Conservation (phyloP, 1,140 invertebrate genomes). For the Oncopodura yosiiana region DNA sequence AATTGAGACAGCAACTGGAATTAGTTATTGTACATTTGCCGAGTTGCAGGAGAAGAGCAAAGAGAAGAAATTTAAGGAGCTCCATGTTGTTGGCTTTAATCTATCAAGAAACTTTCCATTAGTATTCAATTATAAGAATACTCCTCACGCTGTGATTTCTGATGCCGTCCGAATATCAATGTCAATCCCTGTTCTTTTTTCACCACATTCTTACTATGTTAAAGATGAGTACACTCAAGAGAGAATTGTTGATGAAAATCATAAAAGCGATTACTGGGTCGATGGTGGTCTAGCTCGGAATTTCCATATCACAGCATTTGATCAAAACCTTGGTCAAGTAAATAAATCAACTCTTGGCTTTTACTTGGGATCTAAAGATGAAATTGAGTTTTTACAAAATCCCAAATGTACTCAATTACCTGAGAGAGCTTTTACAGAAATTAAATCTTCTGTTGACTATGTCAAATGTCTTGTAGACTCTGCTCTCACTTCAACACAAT, state of each 20-base stretch:
- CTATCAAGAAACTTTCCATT: background rate
- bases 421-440: too few species aligned
- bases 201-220: background rate
- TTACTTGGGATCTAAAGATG: background rate
- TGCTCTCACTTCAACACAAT: slow-evolving; percentile 1
- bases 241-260: background rate
- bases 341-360: slow-evolving; percentile 7
- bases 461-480: too few species aligned
- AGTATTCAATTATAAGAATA: slow-evolving; percentile 5
- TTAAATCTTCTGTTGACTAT: too few species aligned
- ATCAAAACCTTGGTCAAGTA: background rate
- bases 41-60: slow-evolving; percentile 1
- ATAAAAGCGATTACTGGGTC: slow-evolving; percentile 7
- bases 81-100: slow-evolving; percentile 12
- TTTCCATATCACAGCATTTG: slow-evolving; percentile 8
- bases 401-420: too few species aligned
- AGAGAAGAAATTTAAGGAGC: background rate
- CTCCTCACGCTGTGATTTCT: slow-evolving; percentile 10
- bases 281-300: slow-evolving; percentile 12
- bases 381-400: too few species aligned
- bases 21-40: slow-evolving; percentile 8
- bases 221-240: background rate
- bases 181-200: slow-evolving; percentile 9
- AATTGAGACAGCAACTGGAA: background rate
- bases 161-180: slow-evolving; percentile 10